These are phyloP conservation scores for Alfaro cultratus DNA, from an alignment of 2,797 vertebrate species.

Conservation along the genomic window DNA sequence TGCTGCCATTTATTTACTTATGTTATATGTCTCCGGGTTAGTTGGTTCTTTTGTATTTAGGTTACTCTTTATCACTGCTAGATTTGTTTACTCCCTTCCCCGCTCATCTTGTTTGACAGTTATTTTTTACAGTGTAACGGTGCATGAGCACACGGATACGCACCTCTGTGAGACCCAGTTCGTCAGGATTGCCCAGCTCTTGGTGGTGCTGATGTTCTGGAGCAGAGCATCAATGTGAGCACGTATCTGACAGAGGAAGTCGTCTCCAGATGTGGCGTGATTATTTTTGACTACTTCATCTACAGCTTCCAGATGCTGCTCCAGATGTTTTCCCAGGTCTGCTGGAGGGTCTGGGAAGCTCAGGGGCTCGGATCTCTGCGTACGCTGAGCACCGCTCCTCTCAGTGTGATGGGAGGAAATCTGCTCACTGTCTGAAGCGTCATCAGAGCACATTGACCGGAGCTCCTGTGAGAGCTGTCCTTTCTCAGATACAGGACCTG, in stretches of 20 bases:
- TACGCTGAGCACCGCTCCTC: neutral
- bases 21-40: too few relatives aligned
- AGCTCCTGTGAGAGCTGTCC: neutral
- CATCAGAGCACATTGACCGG: neutral
- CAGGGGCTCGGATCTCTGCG: neutral
- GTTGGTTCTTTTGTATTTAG: too few relatives aligned
- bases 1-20: too few relatives aligned
- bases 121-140: neutral
- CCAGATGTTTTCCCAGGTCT: slow-evolving; percentile 12
- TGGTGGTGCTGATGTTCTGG: slow-evolving; percentile 16
- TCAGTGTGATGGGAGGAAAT: neutral
- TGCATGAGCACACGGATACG: neutral
- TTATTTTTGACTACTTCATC: neutral
- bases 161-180: slow-evolving; percentile 46
- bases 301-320: slow-evolving; percentile 20
- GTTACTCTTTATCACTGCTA: too few relatives aligned
- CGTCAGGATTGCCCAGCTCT: slow-evolving; percentile 38
- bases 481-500: neutral
- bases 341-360: slow-evolving; percentile 45
- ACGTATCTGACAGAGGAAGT: slow-evolving; percentile 41
- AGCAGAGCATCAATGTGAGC: slow-evolving; percentile 48
- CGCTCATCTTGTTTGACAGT: neutral
- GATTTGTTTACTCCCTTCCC: neutral
- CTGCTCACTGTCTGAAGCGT: neutral
- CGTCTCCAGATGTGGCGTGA: neutral